Conservation (phyloP, 2,113 vertebrate genomes). For the Pteruthius melanotis region DNA sequence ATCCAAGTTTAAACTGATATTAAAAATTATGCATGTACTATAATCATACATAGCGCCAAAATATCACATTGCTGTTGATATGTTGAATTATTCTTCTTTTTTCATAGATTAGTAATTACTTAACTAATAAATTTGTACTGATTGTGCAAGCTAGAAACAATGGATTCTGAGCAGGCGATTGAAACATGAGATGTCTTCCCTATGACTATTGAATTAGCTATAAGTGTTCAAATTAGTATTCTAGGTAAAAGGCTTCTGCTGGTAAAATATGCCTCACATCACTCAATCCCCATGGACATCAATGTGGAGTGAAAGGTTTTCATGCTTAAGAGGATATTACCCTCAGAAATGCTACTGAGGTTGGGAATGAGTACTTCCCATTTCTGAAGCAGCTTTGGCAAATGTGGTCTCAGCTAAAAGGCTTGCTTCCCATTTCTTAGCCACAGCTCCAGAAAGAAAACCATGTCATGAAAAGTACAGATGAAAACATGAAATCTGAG, state of each 20-base stretch:
- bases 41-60: background rate
- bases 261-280: background rate
- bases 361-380: background rate
- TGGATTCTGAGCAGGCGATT: background rate
- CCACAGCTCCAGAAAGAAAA: background rate
- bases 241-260: background rate
- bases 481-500: background rate
- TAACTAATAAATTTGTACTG: background rate
- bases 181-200: background rate
- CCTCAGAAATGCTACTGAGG: background rate
- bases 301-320: background rate
- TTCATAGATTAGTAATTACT: background rate
- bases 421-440: background rate
- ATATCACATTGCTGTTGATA: background rate
- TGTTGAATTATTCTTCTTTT: background rate
- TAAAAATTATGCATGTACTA: background rate
- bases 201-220: background rate
- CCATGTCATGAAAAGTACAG: background rate
- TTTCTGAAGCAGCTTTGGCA: background rate
- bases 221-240: background rate
- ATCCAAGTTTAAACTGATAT: background rate
- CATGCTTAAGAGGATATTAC: background rate
- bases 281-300: background rate
- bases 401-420: background rate
- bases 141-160: background rate